Percentiles rank a stretch among this genome's conserved stretches.
Conservation (phyloP, 2,888 invertebrate genomes). For the Pilophorus perplexus region DNA sequence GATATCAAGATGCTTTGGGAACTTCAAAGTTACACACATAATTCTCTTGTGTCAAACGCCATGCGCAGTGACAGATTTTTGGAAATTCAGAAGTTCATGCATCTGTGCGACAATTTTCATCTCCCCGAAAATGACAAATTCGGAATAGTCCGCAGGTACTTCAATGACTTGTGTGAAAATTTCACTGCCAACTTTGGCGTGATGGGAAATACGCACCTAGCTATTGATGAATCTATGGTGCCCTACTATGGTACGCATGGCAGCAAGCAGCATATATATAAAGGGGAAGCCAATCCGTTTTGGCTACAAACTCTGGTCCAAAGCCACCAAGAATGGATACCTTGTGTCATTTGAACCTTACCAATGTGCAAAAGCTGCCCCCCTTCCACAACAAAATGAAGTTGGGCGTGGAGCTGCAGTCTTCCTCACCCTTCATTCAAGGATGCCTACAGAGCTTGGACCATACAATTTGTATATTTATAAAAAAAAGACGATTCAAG, state of each 20-base stretch:
- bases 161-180: slow-evolving; percentile 42
- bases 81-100: slow-evolving; percentile 34
- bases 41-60: background rate
- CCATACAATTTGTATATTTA: slow-evolving; percentile 13
- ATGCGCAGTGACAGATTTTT: slow-evolving; percentile 39
- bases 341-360: slow-evolving; percentile 45
- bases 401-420: slow-evolving; percentile 18
- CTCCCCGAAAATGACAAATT: slow-evolving; percentile 41
- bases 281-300: slow-evolving; percentile 44
- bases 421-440: background rate
- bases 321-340: slow-evolving; percentile 43
- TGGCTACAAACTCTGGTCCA: slow-evolving; percentile 43
- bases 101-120: slow-evolving; percentile 29
- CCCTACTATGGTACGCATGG: slow-evolving; percentile 45
- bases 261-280: slow-evolving; percentile 45
- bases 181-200: slow-evolving; percentile 38
- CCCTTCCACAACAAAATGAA: slow-evolving; percentile 23
- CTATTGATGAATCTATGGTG: slow-evolving; percentile 46
- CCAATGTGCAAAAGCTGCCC: slow-evolving; percentile 29
- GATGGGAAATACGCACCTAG: slow-evolving; percentile 29
- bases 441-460: background rate
- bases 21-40: too few relatives aligned
- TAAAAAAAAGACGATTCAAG: too few relatives aligned
- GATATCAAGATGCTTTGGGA: too few relatives aligned
- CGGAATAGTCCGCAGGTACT: slow-evolving; percentile 43